Conservation (phyloP, 2,113 vertebrate species). For the Anguilla rostrata region DNA sequence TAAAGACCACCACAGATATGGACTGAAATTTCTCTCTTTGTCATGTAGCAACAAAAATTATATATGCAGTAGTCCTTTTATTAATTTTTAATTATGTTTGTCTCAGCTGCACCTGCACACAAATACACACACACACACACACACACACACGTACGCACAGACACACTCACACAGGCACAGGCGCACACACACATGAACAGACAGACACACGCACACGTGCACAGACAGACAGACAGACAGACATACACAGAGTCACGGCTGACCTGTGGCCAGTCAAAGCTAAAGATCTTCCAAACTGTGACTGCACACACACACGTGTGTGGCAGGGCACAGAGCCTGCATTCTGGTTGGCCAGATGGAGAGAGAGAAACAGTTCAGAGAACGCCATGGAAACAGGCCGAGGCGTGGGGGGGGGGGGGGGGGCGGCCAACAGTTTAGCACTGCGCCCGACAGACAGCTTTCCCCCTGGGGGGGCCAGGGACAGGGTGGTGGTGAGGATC, state of each 20-base stretch:
- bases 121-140: too few relatives aligned
- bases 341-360: not conserved
- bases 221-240: not conserved
- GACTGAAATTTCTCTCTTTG: not conserved
- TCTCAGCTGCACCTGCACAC: too few relatives aligned
- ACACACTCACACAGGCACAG: not conserved
- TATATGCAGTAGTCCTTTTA: not conserved
- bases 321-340: not conserved
- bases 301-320: not conserved
- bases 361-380: not conserved
- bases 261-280: not conserved
- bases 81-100: too few relatives aligned
- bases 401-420: too few relatives aligned
- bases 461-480: too few relatives aligned
- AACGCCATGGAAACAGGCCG: not conserved
- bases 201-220: not conserved
- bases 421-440: too few relatives aligned
- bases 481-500: too few relatives aligned
- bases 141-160: too few relatives aligned
- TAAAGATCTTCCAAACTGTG: not conserved
- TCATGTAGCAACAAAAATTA: not conserved
- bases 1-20: not conserved
- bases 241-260: too few relatives aligned
- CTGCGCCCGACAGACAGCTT: too few relatives aligned
- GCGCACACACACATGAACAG: conserved; percentile 5